These are phyloP conservation scores for Gryllus longicercus DNA, from an alignment of 2,888 invertebrate genomes.

Conservation along the genomic window DNA sequence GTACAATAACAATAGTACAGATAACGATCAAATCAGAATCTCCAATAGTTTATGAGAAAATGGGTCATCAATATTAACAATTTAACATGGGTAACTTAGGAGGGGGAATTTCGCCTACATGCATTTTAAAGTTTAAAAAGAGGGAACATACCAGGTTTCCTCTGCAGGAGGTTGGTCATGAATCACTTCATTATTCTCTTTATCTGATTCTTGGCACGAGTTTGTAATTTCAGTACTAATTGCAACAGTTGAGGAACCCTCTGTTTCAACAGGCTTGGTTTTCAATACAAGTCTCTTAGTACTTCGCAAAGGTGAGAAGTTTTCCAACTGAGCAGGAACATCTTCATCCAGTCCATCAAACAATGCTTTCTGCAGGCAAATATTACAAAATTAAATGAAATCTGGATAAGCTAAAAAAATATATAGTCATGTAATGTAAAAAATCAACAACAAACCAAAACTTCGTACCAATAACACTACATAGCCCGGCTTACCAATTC, in stretches of 20 bases:
- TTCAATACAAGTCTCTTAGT: conserved; percentile 73
- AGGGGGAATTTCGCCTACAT: no score
- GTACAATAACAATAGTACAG: no score
- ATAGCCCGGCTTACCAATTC: no score
- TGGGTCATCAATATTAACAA: no score
- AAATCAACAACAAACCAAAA: no score
- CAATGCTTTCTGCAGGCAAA: conserved; percentile 59
- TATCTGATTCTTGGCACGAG: background rate
- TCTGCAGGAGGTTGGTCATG: background rate
- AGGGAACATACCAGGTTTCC: background rate
- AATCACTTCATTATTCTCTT: background rate
- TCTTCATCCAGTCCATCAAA: conserved; percentile 82
- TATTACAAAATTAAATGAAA: conserved; percentile 28
- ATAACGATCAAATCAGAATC: no score
- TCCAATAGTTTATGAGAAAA: no score
- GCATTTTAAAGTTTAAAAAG: no score
- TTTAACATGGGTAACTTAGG: no score
- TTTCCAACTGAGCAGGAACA: conserved; percentile 26
- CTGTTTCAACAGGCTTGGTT: conserved; percentile 43
- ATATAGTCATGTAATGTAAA: conserved; percentile 31
- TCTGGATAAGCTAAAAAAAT: conserved; percentile 21
- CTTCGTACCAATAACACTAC: no score
- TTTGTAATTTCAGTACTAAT: background rate
- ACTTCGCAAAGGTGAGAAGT: conserved; percentile 45
- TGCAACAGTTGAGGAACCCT: background rate